These are phyloP conservation scores for Meloidogyne floridensis DNA, from an alignment of 1,140 invertebrate species.

Conservation along the genomic window DNA sequence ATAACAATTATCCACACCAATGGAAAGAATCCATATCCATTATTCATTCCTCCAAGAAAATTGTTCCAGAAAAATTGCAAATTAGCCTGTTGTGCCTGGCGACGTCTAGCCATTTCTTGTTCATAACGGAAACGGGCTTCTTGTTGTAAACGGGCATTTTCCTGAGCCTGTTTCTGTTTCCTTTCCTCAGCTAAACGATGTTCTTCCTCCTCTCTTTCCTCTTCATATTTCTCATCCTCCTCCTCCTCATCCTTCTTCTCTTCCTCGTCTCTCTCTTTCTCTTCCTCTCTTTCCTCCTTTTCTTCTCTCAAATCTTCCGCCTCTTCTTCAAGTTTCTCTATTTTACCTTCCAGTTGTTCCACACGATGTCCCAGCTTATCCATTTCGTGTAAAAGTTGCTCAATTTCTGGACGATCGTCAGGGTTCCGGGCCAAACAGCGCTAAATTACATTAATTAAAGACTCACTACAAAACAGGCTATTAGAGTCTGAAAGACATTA, in stretches of 20 bases:
- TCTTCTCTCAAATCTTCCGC: neutral
- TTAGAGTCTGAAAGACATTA: neutral
- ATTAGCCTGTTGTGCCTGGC: neutral
- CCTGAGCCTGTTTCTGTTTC: neutral
- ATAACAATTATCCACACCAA: neutral
- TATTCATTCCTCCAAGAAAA: neutral
- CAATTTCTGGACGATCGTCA: conserved; percentile 5
- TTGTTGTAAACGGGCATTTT: neutral
- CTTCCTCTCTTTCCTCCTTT: neutral
- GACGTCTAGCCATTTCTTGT: neutral
- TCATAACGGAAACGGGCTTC: neutral
- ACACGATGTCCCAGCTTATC: neutral
- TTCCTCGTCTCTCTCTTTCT: neutral
- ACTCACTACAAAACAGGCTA: neutral
- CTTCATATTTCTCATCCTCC: neutral
- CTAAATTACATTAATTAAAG: neutral
- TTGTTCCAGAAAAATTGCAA: neutral
- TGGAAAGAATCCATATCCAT: neutral
- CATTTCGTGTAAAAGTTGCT: neutral
- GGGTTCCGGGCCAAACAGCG: conserved; percentile 7
- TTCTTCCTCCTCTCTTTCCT: neutral
- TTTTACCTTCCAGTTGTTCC: neutral
- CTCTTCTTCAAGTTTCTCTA: neutral
- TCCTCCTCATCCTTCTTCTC: neutral
- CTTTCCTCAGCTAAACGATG: neutral